Evolutionary conservation across 2,888 invertebrate genomes (phyloP).

Genomic region (Agonopterix alstromeriana): DNA sequence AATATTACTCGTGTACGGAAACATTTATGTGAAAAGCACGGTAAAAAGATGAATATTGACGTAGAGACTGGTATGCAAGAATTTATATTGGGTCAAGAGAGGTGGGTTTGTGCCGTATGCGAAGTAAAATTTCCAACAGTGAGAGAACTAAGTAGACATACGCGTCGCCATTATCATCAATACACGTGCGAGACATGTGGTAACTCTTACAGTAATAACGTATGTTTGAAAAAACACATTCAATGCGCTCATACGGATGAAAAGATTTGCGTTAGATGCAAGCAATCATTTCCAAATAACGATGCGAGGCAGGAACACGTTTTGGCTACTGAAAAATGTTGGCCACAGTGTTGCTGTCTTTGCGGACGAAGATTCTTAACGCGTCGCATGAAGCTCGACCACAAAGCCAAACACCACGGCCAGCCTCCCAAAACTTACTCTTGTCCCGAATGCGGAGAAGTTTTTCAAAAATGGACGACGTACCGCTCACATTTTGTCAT

Average conservation of each 20-base stretch:
- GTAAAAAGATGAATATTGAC: slow-evolving; percentile 23
- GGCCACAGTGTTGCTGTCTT: slow-evolving; percentile 27
- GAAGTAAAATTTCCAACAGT: slow-evolving; percentile 30
- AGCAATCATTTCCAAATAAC: slow-evolving; percentile 26
- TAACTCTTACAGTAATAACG: slow-evolving; percentile 30
- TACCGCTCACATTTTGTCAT: slow-evolving; percentile 31
- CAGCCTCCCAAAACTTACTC: slow-evolving; percentile 18
- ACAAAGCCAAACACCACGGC: slow-evolving; percentile 28
- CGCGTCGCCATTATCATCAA: slow-evolving; percentile 41
- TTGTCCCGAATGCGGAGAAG: slow-evolving; percentile 33
- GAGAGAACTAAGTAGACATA: slow-evolving; percentile 41
- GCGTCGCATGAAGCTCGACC: slow-evolving; percentile 26
- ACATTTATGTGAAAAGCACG: slow-evolving; percentile 18
- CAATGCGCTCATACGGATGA: slow-evolving; percentile 20
- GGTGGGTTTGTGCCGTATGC: slow-evolving; percentile 42
- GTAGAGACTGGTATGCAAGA: slow-evolving; percentile 42
- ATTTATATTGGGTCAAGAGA: slow-evolving; percentile 33
- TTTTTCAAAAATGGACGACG: slow-evolving; percentile 19
- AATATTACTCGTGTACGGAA: slow-evolving; percentile 12
- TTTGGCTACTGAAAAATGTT: slow-evolving; percentile 23
- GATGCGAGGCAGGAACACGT: slow-evolving; percentile 40
- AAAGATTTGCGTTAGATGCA: slow-evolving; percentile 33
- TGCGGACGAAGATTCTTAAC: slow-evolving; percentile 32
- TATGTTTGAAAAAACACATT: slow-evolving; percentile 7
- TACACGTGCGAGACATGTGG: slow-evolving; percentile 52